These are phyloP conservation scores for Synergus japonicus DNA, from an alignment of 2,888 invertebrate genomes.

Conservation along the genomic window DNA sequence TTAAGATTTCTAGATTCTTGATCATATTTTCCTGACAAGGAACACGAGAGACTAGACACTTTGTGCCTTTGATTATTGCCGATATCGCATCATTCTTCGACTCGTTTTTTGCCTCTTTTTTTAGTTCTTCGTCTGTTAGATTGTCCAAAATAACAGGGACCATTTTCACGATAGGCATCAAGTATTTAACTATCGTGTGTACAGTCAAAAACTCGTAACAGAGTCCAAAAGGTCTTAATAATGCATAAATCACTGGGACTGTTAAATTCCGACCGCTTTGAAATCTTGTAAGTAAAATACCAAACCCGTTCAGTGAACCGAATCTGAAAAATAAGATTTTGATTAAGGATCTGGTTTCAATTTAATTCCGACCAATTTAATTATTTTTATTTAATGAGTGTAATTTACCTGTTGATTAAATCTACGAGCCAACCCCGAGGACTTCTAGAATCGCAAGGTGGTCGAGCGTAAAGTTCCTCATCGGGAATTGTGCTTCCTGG, in stretches of 20 bases:
- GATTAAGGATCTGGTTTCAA: neutral
- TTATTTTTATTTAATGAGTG: neutral
- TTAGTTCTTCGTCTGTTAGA: constrained; percentile 96
- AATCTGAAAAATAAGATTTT: constrained; percentile 80
- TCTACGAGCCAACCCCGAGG: constrained; percentile 98
- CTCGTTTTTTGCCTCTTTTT: constrained; percentile 96
- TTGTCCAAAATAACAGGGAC: constrained; percentile 93
- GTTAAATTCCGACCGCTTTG: constrained; percentile 86
- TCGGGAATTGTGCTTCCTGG: constrained; percentile 82
- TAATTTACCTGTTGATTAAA: constrained; percentile 88
- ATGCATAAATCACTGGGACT: constrained; percentile 87
- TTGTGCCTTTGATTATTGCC: constrained; percentile 94
- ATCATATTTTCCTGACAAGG: constrained; percentile 90
- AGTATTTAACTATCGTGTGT: constrained; percentile 93
- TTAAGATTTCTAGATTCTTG: constrained; percentile 92
- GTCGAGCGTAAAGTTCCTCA: constrained; percentile 86
- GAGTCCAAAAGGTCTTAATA: constrained; percentile 93
- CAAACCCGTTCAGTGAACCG: constrained; percentile 93
- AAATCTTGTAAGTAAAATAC: constrained; percentile 90
- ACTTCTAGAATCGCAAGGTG: constrained; percentile 88
- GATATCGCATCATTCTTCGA: constrained; percentile 97
- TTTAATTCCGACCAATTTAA: neutral
- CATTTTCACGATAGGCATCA: constrained; percentile 94
- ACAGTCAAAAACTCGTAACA: constrained; percentile 95
- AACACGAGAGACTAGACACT: constrained; percentile 91